phyloP scores from a whole-genome alignment of 2,113 vertebrate genomes.

The Vulpes vulpes region DNA sequence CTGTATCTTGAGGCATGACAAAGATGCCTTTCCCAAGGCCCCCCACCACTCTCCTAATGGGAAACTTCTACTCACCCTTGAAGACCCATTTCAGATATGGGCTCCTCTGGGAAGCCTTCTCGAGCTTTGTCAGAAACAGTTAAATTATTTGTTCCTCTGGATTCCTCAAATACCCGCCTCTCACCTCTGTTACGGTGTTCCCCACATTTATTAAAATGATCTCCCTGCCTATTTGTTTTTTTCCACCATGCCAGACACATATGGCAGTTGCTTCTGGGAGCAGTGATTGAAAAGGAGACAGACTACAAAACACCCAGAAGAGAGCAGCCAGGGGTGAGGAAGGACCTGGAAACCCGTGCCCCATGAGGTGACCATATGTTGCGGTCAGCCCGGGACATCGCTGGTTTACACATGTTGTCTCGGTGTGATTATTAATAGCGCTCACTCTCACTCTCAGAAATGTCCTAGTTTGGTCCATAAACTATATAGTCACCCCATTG shows the following conservation, averaged over 20 bases:
- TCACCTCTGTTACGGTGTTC: neutral
- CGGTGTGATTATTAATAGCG: neutral
- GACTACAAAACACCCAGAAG: neutral
- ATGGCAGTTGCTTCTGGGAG: neutral
- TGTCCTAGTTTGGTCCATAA: neutral
- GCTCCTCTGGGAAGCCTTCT: neutral
- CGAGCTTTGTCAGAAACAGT: neutral
- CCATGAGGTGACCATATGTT: neutral
- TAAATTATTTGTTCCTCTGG: neutral
- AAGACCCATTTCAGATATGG: neutral
- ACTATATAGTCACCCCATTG: neutral
- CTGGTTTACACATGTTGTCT: neutral
- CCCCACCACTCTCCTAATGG: too few relatives aligned
- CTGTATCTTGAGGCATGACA: rapidly evolving
- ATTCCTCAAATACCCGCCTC: neutral
- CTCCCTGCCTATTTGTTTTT: neutral
- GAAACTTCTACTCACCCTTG: neutral
- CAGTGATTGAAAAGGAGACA: slow-evolving; percentile 3
- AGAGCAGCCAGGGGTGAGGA: neutral
- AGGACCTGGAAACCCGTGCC: neutral
- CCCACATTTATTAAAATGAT: neutral
- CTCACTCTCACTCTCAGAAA: neutral
- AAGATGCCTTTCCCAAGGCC: too few relatives aligned
- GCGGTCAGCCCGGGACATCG: neutral
- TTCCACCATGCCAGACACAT: neutral